Evolutionary conservation across 2,797 vertebrate genomes (phyloP).

Genomic region (Sebastes kiyomatsui): DNA sequence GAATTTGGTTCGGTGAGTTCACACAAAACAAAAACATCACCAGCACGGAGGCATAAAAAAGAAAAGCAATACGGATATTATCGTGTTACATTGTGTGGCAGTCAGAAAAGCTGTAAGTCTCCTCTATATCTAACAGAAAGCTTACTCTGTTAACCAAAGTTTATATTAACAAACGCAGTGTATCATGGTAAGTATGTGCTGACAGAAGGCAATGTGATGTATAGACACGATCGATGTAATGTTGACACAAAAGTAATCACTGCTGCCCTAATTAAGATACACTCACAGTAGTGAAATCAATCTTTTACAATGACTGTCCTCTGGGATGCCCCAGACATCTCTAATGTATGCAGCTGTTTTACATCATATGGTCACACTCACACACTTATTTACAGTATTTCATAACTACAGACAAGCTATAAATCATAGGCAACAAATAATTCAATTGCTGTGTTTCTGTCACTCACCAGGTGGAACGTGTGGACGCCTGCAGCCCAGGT

Average conservation of each 20-base stretch:
- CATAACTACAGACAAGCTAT: background rate
- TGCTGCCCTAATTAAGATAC: background rate
- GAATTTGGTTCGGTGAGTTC: background rate
- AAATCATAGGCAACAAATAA: background rate
- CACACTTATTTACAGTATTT: background rate
- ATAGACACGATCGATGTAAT: background rate
- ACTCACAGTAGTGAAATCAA: background rate
- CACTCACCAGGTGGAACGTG: conserved; percentile 42
- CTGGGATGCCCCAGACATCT: background rate
- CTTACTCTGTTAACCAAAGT: background rate
- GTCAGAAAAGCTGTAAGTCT: background rate
- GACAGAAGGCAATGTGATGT: background rate
- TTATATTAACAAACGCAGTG: background rate
- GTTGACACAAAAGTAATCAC: background rate
- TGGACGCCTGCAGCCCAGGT: conserved; percentile 25
- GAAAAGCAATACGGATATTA: background rate
- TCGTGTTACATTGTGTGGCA: background rate
- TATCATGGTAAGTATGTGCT: background rate
- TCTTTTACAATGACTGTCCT: background rate
- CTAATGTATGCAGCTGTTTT: background rate
- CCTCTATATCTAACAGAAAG: background rate
- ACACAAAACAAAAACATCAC: too few relatives aligned
- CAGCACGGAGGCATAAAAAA: background rate
- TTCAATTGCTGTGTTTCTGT: background rate
- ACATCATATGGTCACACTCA: background rate